Base-by-base conservation (phyloP, 2,888 invertebrate genomes). In the Dasypogon diadema region DNA sequence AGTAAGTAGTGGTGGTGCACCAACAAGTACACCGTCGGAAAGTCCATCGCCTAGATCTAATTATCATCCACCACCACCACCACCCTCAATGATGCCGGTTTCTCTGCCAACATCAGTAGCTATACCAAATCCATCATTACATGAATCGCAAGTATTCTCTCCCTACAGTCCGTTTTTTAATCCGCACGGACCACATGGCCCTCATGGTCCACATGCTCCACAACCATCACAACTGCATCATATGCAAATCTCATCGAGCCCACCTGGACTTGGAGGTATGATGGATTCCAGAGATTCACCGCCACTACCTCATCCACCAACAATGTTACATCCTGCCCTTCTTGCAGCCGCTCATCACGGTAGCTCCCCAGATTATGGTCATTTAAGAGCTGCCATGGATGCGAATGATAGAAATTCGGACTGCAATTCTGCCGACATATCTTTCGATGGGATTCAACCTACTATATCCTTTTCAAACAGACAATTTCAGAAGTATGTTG, bases 41-140 rank as follows among this genome's bases (percentile, higher is more conserved):
- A 89, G 88, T 83, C 91, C 92, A 81, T 92, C 93, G 73, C 92
- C 93, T 79, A 90, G 94, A 82, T 90, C 92, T 82, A 88, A 82
- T 75, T 85, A 85, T 78, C 85, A 83, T 79, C 78, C 77, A 34
- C 84, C 85, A 92, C 86, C 92, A 92, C 85, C 90, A 82, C 91
- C 90, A 81, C 93, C 93, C 73, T 93, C 95, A 76, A 94, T 96
- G 88, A 90, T 96, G 88, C 93, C 93, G 80, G 92, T 93, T 80
- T 94, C 95, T 82, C 89, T 97, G 85, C 97, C 97, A 80, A 98
- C 97, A 77, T 95, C 96, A 78, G 97, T 98, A 84, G 97, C 98
- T 85, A 97, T 98, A 86, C 95, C 97, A 77, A 98, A 98, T 87
- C 98, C 98, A 76, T 94, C 96, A 84, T 90, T 98, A 81, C 96